These are phyloP conservation scores for Pan paniscus DNA, from an alignment of 2,113 vertebrate species.

Conservation along the genomic window DNA sequence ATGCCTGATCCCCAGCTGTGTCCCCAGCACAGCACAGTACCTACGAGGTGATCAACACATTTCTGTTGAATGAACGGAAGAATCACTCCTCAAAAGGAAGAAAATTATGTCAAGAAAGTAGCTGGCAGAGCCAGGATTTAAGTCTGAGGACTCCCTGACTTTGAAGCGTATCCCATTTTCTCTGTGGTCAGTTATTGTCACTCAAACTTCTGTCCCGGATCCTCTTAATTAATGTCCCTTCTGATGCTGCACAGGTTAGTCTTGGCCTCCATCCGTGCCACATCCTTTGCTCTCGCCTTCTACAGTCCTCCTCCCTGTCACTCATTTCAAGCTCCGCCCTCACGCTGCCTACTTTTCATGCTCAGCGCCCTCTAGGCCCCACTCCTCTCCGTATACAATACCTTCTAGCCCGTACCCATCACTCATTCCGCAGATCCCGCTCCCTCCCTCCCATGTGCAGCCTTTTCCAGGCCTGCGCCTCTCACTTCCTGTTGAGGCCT, in stretches of 20 bases:
- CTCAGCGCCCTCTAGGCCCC: background rate
- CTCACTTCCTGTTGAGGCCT: too few species aligned
- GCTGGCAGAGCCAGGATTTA: background rate
- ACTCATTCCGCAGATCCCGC: background rate
- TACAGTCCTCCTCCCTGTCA: background rate
- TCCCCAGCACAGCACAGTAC: background rate
- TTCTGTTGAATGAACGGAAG: background rate
- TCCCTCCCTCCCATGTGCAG: background rate
- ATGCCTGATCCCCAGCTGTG: background rate
- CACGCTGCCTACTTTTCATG: fast-evolving
- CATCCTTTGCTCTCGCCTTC: background rate
- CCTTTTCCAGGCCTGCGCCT: background rate
- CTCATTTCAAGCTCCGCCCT: too few species aligned
- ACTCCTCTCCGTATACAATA: background rate
- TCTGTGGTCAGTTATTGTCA: fast-evolving
- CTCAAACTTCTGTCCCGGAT: background rate
- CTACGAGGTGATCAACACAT: background rate
- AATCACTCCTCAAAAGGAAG: background rate
- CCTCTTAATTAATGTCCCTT: background rate
- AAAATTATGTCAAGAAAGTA: background rate
- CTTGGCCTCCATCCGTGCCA: fast-evolving
- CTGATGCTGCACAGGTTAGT: background rate
- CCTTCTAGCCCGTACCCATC: too few species aligned
- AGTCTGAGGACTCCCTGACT: background rate
- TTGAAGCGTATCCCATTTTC: background rate